A percentile compares a stretch with the other conserved stretches of the same genome.
Conservation (phyloP, 1,140 invertebrate genomes). For the Sinella curviseta region DNA sequence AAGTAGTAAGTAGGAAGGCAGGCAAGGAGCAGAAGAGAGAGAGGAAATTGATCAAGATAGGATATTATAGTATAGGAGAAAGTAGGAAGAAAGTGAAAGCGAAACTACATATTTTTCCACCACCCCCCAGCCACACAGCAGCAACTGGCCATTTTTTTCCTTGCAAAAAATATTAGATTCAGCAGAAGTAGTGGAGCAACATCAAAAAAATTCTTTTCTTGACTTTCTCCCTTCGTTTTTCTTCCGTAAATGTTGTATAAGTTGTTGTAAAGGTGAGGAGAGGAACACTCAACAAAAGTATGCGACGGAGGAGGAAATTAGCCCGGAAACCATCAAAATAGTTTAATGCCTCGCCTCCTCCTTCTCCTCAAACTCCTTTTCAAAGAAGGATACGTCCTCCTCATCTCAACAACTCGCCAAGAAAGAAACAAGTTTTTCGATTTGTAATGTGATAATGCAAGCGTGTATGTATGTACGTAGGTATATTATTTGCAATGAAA, state of each 20-base stretch:
- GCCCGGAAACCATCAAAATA: conserved; percentile 15
- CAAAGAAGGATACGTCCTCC: background rate
- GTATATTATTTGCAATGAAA: no score
- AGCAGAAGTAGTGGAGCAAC: background rate
- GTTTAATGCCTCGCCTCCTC: background rate
- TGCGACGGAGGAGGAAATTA: background rate
- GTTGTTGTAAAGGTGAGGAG: background rate
- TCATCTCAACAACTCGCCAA: background rate
- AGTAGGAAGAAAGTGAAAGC: background rate
- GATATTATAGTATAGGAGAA: background rate
- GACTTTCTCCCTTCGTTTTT: background rate
- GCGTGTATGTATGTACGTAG: no score
- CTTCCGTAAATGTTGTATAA: background rate
- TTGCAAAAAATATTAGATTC: background rate
- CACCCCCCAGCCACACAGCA: no score
- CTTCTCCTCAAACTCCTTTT: background rate
- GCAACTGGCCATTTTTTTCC: background rate
- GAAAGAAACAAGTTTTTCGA: background rate
- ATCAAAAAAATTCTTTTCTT: background rate
- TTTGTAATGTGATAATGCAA: background rate
- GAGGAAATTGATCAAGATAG: background rate
- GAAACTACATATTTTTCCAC: background rate
- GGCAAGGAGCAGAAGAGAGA: background rate
- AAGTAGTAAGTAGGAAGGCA: no score
- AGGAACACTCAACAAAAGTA: background rate